A percentile compares a stretch with the other conserved stretches of the same genome.
Conservation (phyloP, 2,888 invertebrate genomes). For the Sinentomon sp. region DNA sequence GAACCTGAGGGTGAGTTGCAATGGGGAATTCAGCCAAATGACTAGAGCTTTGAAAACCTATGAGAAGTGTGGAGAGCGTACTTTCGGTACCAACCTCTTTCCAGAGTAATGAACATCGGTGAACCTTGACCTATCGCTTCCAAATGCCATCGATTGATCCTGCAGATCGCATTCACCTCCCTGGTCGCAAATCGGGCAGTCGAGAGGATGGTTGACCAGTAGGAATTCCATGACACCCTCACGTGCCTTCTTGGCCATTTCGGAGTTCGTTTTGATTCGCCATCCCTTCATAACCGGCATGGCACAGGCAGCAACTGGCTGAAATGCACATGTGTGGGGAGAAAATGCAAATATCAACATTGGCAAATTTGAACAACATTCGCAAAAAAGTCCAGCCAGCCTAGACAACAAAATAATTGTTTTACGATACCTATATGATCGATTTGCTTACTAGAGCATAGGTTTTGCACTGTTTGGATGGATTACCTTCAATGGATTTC, state of each 20-base stretch:
- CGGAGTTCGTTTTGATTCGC: slow-evolving; percentile 92
- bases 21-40: no score
- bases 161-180: slow-evolving; percentile 79
- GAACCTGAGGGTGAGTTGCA: no score
- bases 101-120: slow-evolving; percentile 72
- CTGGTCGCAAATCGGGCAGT: slow-evolving; percentile 99
- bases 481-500: no score
- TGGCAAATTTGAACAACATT: neutral
- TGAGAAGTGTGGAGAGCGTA: no score
- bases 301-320: slow-evolving; percentile 92
- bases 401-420: no score
- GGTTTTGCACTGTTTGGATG: no score
- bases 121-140: slow-evolving; percentile 75
- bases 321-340: slow-evolving; percentile 6
- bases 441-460: no score
- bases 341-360: neutral
- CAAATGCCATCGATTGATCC: slow-evolving; percentile 99
- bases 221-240: slow-evolving; percentile 97
- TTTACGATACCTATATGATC: no score
- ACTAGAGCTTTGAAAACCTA: no score
- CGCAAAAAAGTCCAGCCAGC: neutral
- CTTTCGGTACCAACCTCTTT: slow-evolving; percentile 56
- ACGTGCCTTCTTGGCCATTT: slow-evolving; percentile 50
- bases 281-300: slow-evolving; percentile 99
- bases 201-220: slow-evolving; percentile 89